Conservation (phyloP, 2,888 invertebrate genomes). For the Euphydryas editha region DNA sequence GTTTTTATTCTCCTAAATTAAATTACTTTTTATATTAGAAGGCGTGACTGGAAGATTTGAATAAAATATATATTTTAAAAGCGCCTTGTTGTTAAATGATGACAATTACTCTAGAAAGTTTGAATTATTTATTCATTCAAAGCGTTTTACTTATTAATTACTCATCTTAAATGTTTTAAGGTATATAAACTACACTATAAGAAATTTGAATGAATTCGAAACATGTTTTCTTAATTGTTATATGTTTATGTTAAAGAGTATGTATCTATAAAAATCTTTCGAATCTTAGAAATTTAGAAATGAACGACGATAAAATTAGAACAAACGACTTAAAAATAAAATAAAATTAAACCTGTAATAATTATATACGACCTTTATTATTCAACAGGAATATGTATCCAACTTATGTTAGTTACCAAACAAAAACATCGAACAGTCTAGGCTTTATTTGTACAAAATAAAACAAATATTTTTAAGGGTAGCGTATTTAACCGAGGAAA, state of each 20-base stretch:
- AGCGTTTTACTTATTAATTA: constrained; percentile 3
- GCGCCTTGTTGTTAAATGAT: constrained; percentile 4
- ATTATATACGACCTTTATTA: not conserved
- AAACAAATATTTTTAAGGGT: constrained; percentile 54
- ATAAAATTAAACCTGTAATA: too few relatives aligned
- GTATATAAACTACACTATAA: not conserved
- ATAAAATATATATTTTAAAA: constrained; percentile 12
- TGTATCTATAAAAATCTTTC: too few relatives aligned
- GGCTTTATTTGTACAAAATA: constrained; percentile 34
- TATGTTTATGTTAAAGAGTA: too few relatives aligned
- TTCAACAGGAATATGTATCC: constrained; percentile 2
- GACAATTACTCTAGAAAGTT: constrained; percentile 1
- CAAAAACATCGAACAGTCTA: constrained; percentile 29
- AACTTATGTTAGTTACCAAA: constrained; percentile 24
- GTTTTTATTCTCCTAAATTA: constrained; percentile 13
- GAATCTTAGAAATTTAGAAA: too few relatives aligned
- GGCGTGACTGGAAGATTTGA: constrained; percentile 3
- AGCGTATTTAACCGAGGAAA: constrained; percentile 73
- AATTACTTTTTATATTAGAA: constrained; percentile 1
- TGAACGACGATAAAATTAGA: too few relatives aligned
- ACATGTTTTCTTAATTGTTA: too few relatives aligned
- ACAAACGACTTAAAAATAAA: not conserved
- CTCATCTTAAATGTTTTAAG: constrained; percentile 4
- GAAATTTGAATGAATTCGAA: too few relatives aligned
- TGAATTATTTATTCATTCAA: constrained; percentile 8